These are phyloP conservation scores for Apteryx mantelli DNA, from an alignment of 2,113 vertebrate genomes.

Conservation along the genomic window DNA sequence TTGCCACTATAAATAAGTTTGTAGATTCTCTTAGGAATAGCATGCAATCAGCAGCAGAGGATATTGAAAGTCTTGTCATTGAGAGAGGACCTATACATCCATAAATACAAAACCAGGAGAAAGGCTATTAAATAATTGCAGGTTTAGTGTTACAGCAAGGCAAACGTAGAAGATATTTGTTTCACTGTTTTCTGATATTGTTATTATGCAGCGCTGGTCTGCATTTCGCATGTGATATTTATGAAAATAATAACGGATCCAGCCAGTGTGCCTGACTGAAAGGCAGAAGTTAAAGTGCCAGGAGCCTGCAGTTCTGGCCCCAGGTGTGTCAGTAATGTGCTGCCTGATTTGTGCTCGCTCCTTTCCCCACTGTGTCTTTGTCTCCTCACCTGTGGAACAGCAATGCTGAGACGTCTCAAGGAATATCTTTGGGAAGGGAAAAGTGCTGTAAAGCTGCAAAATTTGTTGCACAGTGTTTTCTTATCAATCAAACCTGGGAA, in stretches of 20 bases:
- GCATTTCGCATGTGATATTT: neutral
- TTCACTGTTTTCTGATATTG: neutral
- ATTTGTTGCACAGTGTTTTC: neutral
- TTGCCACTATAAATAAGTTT: neutral
- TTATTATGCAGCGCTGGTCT: neutral
- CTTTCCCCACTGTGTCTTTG: neutral
- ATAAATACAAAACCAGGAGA: neutral
- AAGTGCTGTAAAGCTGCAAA: neutral
- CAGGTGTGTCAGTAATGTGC: neutral
- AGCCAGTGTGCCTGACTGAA: neutral
- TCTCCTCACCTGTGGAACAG: neutral
- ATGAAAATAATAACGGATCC: neutral
- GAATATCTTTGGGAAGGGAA: neutral
- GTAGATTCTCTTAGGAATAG: neutral
- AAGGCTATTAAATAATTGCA: neutral
- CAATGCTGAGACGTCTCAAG: neutral
- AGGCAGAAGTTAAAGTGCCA: neutral
- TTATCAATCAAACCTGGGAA: neutral
- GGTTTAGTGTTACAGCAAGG: neutral
- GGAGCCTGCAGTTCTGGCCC: neutral
- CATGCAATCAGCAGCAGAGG: neutral
- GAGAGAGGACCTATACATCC: neutral
- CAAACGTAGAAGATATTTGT: neutral
- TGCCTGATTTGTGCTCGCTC: neutral
- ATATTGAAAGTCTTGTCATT: neutral